phyloP scores from a whole-genome alignment of 2,888 invertebrate genomes.

The Caradrina kadenii region DNA sequence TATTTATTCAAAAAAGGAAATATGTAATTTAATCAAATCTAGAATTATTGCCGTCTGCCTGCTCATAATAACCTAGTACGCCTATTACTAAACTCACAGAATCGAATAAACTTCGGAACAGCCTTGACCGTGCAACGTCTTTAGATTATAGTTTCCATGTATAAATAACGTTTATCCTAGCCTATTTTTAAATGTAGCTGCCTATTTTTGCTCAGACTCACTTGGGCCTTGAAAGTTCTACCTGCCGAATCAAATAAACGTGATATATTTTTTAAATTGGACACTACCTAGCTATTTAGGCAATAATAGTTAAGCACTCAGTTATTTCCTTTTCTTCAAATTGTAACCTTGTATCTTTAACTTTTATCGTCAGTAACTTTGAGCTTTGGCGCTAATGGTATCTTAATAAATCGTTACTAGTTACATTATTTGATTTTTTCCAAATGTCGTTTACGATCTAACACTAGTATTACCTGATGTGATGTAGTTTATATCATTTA shows the following conservation, averaged over 20 bases:
- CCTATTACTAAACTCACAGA: constrained; percentile 21
- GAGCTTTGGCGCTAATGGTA: constrained; percentile 1
- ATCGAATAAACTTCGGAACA: constrained; percentile 14
- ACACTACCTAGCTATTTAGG: constrained; percentile 45
- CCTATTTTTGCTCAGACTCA: constrained; percentile 40
- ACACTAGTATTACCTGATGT: neutral
- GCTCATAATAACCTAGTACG: constrained; percentile 6
- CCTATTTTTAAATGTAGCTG: constrained; percentile 25
- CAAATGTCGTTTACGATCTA: constrained; percentile 6
- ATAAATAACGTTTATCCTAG: constrained; percentile 31
- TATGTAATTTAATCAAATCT: neutral
- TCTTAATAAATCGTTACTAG: neutral
- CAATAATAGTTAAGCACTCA: constrained; percentile 36
- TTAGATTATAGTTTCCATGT: constrained; percentile 36
- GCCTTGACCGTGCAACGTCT: constrained; percentile 43
- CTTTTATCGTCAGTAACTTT: neutral
- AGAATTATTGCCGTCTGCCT: neutral
- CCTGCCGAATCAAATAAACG: constrained; percentile 50
- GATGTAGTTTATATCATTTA: neutral
- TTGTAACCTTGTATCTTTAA: constrained; percentile 39
- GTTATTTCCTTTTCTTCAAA: constrained; percentile 45
- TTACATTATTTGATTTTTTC: constrained; percentile 2
- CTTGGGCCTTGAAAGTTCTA: constrained; percentile 51
- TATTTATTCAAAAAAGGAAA: neutral
- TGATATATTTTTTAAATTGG: constrained; percentile 58